Percentiles rank a stretch among this genome's conserved stretches.
Conservation (phyloP, 2,797 vertebrate species). For the Pelodytes ibericus region DNA sequence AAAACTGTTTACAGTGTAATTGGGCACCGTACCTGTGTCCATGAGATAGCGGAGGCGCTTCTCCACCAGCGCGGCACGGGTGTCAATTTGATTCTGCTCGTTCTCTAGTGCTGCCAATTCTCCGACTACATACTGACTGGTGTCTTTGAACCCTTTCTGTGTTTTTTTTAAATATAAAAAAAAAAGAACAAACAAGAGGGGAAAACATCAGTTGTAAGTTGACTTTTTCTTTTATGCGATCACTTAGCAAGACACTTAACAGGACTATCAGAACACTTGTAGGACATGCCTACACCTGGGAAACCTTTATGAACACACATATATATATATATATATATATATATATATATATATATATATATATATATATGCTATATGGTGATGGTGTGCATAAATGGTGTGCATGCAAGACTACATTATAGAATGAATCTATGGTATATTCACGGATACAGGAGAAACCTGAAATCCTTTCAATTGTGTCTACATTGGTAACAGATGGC, state of each 20-base stretch:
- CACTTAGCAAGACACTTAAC: slow-evolving; percentile 81
- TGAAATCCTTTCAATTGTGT: no score
- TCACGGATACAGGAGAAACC: no score
- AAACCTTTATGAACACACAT: slow-evolving; percentile 17
- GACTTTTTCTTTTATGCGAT: slow-evolving; percentile 77
- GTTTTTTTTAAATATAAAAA: slow-evolving; percentile 64
- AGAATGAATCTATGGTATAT: no score
- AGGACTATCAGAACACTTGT: slow-evolving; percentile 32
- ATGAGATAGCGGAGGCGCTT: slow-evolving; percentile 99
- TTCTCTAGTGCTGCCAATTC: slow-evolving; percentile 99
- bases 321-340: slow-evolving; percentile 22
- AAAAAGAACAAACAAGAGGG: slow-evolving; percentile 83
- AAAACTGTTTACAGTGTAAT: slow-evolving; percentile 99
- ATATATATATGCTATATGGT: not conserved
- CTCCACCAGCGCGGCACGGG: slow-evolving; percentile 98
- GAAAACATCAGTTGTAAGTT: slow-evolving; percentile 79
- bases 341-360: not conserved
- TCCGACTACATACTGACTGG: slow-evolving; percentile 99
- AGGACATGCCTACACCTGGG: slow-evolving; percentile 26
- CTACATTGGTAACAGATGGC: no score
- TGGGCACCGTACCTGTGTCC: slow-evolving; percentile 99
- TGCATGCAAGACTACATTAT: no score
- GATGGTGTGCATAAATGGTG: no score
- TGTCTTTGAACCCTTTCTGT: slow-evolving; percentile 94
- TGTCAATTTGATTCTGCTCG: slow-evolving; percentile 99